Evolutionary conservation across 2,113 vertebrate genomes (phyloP).

Genomic region (Chamaea fasciata): DNA sequence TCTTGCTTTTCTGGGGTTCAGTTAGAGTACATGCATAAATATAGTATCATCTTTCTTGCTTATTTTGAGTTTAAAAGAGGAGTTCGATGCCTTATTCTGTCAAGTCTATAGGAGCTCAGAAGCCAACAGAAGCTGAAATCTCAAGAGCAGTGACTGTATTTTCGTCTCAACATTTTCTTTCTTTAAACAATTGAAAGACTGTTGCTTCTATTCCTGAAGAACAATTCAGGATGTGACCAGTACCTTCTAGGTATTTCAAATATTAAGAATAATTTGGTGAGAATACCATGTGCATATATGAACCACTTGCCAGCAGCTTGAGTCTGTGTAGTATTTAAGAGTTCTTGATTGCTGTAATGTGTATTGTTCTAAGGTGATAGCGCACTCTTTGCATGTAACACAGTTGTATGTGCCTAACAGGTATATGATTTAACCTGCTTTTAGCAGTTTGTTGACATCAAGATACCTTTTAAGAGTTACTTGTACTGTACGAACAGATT

Average conservation of each 20-base stretch:
- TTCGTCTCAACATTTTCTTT: neutral
- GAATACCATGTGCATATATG: neutral
- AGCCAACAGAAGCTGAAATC: neutral
- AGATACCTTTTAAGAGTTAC: neutral
- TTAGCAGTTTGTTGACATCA: neutral
- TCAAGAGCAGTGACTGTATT: neutral
- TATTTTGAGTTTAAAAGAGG: neutral
- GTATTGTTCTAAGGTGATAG: neutral
- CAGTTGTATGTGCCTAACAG: neutral
- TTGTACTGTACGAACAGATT: neutral
- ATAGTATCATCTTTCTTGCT: neutral
- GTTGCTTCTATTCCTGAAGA: neutral
- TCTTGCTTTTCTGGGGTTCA: neutral
- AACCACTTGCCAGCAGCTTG: neutral
- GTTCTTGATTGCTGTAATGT: neutral
- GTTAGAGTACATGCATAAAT: neutral
- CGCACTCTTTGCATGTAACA: neutral
- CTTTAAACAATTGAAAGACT: neutral
- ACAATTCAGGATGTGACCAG: neutral
- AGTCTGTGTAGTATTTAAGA: neutral
- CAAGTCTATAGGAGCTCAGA: neutral
- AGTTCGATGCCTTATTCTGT: neutral
- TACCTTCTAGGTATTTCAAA: neutral
- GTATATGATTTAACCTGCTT: neutral
- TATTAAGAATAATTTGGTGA: neutral